Evolutionary conservation across 2,113 vertebrate genomes (phyloP).

Genomic region (Prionailurus bengalensis): DNA sequence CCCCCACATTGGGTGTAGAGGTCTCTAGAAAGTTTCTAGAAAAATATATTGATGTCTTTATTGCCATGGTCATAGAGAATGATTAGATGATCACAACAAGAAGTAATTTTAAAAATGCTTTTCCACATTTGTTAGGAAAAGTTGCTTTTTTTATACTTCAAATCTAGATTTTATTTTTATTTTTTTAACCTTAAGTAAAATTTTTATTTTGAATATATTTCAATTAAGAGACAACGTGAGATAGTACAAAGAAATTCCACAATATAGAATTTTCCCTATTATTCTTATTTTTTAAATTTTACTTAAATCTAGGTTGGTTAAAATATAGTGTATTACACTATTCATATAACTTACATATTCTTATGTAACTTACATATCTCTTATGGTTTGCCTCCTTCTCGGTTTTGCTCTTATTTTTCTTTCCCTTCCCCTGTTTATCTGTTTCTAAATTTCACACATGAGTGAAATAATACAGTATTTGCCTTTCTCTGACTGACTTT

Average conservation of each 20-base stretch:
- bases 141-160: not conserved
- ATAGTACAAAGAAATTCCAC: not conserved
- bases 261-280: not conserved
- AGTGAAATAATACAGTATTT: too few species aligned
- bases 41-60: not conserved
- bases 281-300: not conserved
- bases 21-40: too few species aligned
- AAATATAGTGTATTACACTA: too few species aligned
- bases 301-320: too few species aligned
- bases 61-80: not conserved
- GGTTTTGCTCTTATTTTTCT: too few species aligned
- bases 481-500: too few species aligned
- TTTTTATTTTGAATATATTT: not conserved
- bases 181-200: not conserved
- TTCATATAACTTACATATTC: too few species aligned
- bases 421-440: too few species aligned
- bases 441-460: too few species aligned
- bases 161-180: not conserved
- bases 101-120: not conserved
- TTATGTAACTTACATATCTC: too few species aligned
- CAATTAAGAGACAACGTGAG: not conserved
- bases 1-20: too few species aligned
- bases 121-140: not conserved
- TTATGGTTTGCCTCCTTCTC: too few species aligned
- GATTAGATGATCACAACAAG: not conserved